These are phyloP conservation scores for Hemicordylus capensis DNA, from an alignment of 2,113 vertebrate genomes.

Conservation along the genomic window DNA sequence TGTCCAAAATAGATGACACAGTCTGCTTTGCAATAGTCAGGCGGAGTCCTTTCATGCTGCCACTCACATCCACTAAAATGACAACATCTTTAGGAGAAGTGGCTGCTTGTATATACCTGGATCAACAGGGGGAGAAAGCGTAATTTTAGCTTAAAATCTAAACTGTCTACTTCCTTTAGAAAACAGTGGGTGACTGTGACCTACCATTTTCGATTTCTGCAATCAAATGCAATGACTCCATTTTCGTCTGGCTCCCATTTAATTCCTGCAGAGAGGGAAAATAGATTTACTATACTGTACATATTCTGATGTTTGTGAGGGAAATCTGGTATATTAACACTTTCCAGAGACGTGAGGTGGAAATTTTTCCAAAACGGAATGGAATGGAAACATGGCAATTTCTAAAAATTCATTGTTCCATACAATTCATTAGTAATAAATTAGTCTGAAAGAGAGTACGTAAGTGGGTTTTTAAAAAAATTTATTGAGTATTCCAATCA, in stretches of 20 bases:
- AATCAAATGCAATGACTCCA: constrained; percentile 97
- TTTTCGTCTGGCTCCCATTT: constrained; percentile 98
- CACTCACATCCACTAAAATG: constrained; percentile 96
- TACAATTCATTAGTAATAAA: too few species aligned
- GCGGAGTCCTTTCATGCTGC: constrained; percentile 98
- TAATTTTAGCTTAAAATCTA: constrained; percentile 18
- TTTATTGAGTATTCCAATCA: too few species aligned
- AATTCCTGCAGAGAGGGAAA: constrained; percentile 81
- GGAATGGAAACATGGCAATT: too few species aligned
- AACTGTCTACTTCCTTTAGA: constrained; percentile 15
- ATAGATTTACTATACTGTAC: too few species aligned
- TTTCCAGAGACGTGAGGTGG: too few species aligned
- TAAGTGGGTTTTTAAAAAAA: too few species aligned
- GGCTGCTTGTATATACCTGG: constrained; percentile 98
- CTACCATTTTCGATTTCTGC: constrained; percentile 98
- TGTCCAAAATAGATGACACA: constrained; percentile 96
- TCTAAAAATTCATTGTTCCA: too few species aligned
- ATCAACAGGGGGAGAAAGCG: constrained; percentile 17
- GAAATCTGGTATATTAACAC: constrained; percentile 24
- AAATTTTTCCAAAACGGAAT: too few species aligned
- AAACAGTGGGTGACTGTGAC: constrained; percentile 30
- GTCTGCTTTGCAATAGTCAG: constrained; percentile 97
- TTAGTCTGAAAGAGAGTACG: too few species aligned
- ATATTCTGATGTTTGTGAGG: constrained; percentile 34
- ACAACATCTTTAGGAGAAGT: constrained; percentile 98